Percentiles rank a stretch among this genome's conserved stretches.
These are phyloP conservation scores for Ceratosolen fusciceps DNA, from an alignment of 1,140 invertebrate genomes.

Conservation along the genomic window DNA sequence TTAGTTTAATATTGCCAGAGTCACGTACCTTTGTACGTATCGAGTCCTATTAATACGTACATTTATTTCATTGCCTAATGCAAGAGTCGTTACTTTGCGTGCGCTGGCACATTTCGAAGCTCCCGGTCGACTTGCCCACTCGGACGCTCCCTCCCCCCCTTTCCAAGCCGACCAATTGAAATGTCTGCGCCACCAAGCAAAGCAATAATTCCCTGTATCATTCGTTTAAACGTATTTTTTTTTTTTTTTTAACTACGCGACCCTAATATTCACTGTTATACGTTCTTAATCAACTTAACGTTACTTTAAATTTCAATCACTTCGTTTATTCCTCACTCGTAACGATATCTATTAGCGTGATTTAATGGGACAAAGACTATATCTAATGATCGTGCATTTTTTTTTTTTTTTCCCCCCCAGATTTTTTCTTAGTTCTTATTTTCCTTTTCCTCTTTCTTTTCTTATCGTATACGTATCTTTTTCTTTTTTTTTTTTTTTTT, in stretches of 20 bases:
- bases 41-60: not conserved
- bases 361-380: not conserved
- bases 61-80: conserved; percentile 1
- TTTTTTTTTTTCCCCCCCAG: no score
- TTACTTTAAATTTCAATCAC: not conserved
- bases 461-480: no score
- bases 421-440: no score
- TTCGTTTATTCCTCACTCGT: not conserved
- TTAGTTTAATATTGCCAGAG: conserved; percentile 8
- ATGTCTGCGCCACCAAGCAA: not conserved
- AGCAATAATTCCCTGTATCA: not conserved
- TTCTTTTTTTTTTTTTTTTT: no score
- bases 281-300: not conserved
- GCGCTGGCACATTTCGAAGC: not conserved
- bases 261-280: not conserved
- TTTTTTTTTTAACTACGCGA: not conserved
- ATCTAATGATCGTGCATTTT: no score
- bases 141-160: not conserved
- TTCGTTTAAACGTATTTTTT: not conserved
- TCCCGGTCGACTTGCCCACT: not conserved
- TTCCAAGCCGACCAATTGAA: not conserved
- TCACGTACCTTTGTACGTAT: not conserved
- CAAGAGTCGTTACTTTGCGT: not conserved
- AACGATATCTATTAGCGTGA: not conserved
- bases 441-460: no score